These are phyloP conservation scores for Microctenopoma stevenorrisi DNA, from an alignment of 2,797 vertebrate species.

Conservation along the genomic window DNA sequence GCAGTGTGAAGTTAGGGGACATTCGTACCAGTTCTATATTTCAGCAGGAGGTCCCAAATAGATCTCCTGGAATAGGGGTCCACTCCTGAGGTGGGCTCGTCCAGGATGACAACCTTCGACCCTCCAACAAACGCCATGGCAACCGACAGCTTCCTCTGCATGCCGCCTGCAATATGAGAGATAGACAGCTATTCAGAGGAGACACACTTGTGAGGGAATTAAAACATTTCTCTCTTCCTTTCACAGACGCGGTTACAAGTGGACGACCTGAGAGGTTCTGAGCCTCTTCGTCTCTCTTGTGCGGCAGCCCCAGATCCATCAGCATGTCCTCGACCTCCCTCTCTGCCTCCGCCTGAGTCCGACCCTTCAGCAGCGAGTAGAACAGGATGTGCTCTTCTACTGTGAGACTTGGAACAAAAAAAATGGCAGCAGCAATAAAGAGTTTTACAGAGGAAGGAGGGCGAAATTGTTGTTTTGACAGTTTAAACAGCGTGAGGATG, in stretches of 20 bases:
- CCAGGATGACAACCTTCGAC: slow-evolving; percentile 93
- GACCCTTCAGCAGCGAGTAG: slow-evolving; percentile 94
- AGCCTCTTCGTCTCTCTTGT: slow-evolving; percentile 92
- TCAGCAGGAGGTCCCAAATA: slow-evolving; percentile 97
- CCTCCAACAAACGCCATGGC: slow-evolving; percentile 96
- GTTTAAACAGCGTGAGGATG: background rate
- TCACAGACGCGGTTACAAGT: background rate
- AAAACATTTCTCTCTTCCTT: background rate
- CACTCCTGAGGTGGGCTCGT: slow-evolving; percentile 97
- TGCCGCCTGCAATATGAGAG: slow-evolving; percentile 82
- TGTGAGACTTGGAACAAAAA: slow-evolving; percentile 85
- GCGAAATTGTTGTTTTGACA: background rate
- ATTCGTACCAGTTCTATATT: slow-evolving; percentile 89
- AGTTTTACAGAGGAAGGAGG: background rate
- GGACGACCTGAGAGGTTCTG: slow-evolving; percentile 92
- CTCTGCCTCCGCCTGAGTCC: slow-evolving; percentile 84
- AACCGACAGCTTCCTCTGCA: slow-evolving; percentile 97
- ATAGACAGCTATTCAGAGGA: background rate
- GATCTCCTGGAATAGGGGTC: slow-evolving; percentile 96
- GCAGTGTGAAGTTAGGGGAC: background rate
- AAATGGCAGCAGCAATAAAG: background rate
- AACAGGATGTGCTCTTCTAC: slow-evolving; percentile 97
- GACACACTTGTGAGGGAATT: background rate
- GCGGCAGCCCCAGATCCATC: slow-evolving; percentile 88
- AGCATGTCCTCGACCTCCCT: slow-evolving; percentile 90